phyloP scores from a whole-genome alignment of 2,888 invertebrate genomes.

The Spodoptera picta region DNA sequence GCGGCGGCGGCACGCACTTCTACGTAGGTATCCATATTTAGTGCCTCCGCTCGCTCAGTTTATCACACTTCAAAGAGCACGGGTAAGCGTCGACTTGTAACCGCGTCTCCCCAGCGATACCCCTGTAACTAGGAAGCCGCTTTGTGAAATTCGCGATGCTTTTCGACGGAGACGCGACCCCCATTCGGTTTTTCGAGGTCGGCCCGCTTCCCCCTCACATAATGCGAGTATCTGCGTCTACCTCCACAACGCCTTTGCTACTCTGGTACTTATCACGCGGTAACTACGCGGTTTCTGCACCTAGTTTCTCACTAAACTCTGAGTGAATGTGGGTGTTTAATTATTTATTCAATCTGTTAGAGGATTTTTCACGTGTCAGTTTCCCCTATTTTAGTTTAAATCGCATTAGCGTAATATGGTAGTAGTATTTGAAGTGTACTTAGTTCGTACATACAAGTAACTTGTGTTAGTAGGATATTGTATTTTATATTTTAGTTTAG shows the following conservation, averaged over 20 bases:
- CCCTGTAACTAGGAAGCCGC: slow-evolving; percentile 82
- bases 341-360: slow-evolving; percentile 78
- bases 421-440: slow-evolving; percentile 36
- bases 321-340: slow-evolving; percentile 73
- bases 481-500: too few relatives aligned
- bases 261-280: slow-evolving; percentile 63
- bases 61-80: slow-evolving; percentile 86
- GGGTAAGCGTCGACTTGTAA: slow-evolving; percentile 78
- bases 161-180: slow-evolving; percentile 78
- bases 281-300: slow-evolving; percentile 76
- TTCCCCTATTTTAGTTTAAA: slow-evolving; percentile 54
- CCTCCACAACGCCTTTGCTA: slow-evolving; percentile 61
- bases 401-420: slow-evolving; percentile 54
- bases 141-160: slow-evolving; percentile 86
- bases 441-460: slow-evolving; percentile 15
- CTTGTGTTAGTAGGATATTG: slow-evolving; percentile 17
- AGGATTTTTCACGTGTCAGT: slow-evolving; percentile 62
- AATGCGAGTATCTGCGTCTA: slow-evolving; percentile 66
- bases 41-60: slow-evolving; percentile 76
- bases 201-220: slow-evolving; percentile 72
- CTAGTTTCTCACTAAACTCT: slow-evolving; percentile 70
- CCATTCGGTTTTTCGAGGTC: slow-evolving; percentile 86
- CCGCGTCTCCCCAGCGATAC: slow-evolving; percentile 77
- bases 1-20: slow-evolving; percentile 71
- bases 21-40: slow-evolving; percentile 77